Percentiles rank a stretch among this genome's conserved stretches.
phyloP scores from a whole-genome alignment of 2,113 vertebrate genomes.

The Alexandromys fortis region DNA sequence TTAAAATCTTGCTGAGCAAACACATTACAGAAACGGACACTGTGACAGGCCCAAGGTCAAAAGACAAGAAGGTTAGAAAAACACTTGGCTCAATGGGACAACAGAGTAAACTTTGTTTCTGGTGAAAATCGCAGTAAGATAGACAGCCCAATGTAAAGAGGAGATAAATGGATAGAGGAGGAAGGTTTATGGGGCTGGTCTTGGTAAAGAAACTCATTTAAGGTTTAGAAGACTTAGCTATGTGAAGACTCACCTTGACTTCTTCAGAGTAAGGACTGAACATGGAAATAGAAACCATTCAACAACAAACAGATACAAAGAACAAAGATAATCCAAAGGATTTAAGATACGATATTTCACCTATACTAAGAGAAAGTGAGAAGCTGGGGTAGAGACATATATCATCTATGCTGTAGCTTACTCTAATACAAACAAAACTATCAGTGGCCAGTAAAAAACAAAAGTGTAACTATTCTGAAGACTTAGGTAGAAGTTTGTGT shows the following conservation, averaged over 20 bases:
- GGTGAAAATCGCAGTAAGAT: conserved; percentile 17
- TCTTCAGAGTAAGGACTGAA: not conserved
- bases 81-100: not conserved
- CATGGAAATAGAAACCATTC: not conserved
- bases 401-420: not conserved
- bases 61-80: conserved; percentile 56
- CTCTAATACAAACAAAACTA: not conserved
- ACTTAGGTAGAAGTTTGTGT: not conserved
- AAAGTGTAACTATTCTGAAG: not conserved
- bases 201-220: not conserved
- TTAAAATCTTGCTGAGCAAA: conserved; percentile 44
- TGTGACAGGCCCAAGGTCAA: conserved; percentile 52
- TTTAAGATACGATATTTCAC: not conserved
- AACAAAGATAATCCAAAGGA: not conserved
- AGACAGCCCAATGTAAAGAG: not conserved
- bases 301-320: not conserved
- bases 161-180: not conserved
- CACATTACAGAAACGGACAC: not conserved
- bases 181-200: not conserved
- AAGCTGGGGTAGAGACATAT: not conserved
- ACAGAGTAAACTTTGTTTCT: conserved; percentile 15
- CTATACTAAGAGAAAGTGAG: not conserved
- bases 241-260: not conserved
- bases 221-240: not conserved
- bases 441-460: not conserved